These are phyloP conservation scores for Diadegma fenestrale DNA, from an alignment of 2,888 invertebrate species.

Conservation along the genomic window DNA sequence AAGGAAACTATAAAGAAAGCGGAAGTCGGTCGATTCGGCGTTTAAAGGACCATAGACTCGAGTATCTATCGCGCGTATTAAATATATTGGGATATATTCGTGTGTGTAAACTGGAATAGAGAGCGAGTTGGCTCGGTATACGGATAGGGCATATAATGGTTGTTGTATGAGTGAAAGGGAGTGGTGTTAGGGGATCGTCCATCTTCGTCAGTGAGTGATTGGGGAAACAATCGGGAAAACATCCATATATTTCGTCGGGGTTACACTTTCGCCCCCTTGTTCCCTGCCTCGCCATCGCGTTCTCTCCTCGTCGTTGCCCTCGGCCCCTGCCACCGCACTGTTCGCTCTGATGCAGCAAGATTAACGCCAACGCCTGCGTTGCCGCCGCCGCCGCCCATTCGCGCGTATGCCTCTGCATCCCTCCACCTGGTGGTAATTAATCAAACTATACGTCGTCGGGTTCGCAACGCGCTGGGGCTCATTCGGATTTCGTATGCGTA, in stretches of 20 bases:
- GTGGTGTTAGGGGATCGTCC: conserved; percentile 53
- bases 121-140: background rate
- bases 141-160: conserved; percentile 41
- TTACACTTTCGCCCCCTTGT: conserved; percentile 44
- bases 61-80: background rate
- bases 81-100: background rate
- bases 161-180: conserved; percentile 50
- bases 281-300: background rate
- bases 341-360: conserved; percentile 49
- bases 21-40: conserved; percentile 13
- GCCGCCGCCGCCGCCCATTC: conserved; percentile 51
- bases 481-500: conserved; percentile 64
- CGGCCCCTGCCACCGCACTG: background rate
- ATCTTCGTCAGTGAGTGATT: conserved; percentile 66
- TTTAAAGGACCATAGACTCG: background rate
- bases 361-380: conserved; percentile 58
- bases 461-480: conserved; percentile 42
- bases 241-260: conserved; percentile 65
- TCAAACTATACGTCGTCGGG: conserved; percentile 64
- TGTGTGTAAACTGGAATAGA: conserved; percentile 5
- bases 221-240: conserved; percentile 66
- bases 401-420: conserved; percentile 29
- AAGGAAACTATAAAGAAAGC: background rate
- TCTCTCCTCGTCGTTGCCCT: background rate
- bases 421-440: conserved; percentile 57